Percentiles rank a stretch among this genome's conserved stretches.
phyloP scores from a whole-genome alignment of 2,797 vertebrate genomes.

The Anableps anableps region DNA sequence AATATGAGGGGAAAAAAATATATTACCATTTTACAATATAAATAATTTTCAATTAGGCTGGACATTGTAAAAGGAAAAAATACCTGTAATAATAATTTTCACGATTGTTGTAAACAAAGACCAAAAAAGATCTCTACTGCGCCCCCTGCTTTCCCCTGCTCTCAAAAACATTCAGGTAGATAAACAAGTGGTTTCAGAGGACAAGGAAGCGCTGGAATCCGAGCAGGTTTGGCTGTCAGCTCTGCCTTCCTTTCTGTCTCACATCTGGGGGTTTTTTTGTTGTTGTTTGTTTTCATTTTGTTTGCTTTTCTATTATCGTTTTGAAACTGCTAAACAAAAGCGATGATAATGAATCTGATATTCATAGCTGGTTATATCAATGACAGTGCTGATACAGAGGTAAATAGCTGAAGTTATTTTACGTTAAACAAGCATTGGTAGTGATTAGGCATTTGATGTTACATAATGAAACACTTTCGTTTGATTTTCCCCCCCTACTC shows the following conservation, averaged over 20 bases:
- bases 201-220: conserved; percentile 24
- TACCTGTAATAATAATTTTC: conserved; percentile 29
- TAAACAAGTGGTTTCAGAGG: conserved; percentile 66
- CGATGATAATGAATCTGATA: background rate
- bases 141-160: conserved; percentile 75
- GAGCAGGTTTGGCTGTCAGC: conserved; percentile 20
- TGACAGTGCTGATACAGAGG: background rate
- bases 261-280: no score
- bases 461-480: background rate
- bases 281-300: background rate
- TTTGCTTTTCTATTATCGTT: background rate
- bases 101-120: conserved; percentile 82
- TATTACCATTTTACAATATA: background rate
- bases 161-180: conserved; percentile 54
- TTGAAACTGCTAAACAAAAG: background rate
- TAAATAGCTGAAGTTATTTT: background rate
- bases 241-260: conserved; percentile 1
- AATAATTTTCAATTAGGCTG: background rate
- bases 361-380: background rate
- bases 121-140: conserved; percentile 64
- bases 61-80: background rate
- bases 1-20: background rate
- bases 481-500: background rate
- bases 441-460: background rate
- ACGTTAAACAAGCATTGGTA: background rate